Conservation (phyloP, 2,113 vertebrate genomes). For the Pterocles burchelli region DNA sequence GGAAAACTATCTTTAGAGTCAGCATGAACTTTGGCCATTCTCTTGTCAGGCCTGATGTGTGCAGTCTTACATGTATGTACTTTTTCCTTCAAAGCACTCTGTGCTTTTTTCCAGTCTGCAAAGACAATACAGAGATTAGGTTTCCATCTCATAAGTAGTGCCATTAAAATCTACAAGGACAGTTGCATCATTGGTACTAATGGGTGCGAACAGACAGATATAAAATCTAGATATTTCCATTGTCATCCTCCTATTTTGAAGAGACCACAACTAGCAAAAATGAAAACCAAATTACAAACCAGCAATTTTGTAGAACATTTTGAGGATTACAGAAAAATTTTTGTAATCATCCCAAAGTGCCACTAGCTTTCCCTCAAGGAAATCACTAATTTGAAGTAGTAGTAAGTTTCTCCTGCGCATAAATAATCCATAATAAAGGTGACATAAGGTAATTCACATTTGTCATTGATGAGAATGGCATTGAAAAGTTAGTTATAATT, state of each 20-base stretch:
- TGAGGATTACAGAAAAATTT: constrained; percentile 18
- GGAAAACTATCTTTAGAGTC: background rate
- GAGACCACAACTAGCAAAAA: background rate
- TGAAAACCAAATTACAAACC: constrained; percentile 39
- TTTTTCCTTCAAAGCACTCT: background rate
- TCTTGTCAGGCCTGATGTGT: background rate
- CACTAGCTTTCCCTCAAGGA: constrained; percentile 26
- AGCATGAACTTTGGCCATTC: background rate
- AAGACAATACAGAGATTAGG: background rate
- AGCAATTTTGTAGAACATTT: constrained; percentile 26
- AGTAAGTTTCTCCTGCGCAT: constrained; percentile 28
- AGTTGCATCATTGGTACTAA: background rate
- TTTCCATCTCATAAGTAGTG: background rate
- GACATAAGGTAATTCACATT: constrained; percentile 50
- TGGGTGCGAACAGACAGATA: background rate
- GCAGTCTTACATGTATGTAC: accelerated
- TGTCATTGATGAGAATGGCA: constrained; percentile 24
- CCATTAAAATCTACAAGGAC: background rate
- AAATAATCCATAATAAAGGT: constrained; percentile 42
- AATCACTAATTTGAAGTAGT: constrained; percentile 55
- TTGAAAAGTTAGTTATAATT: constrained; percentile 20
- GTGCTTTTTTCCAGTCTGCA: background rate
- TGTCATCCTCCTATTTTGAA: background rate
- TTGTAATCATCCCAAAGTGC: constrained; percentile 22
- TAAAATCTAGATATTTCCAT: background rate